Evolutionary conservation across 1,140 invertebrate genomes (phyloP).

Genomic region (Heliconius hewitsoni): DNA sequence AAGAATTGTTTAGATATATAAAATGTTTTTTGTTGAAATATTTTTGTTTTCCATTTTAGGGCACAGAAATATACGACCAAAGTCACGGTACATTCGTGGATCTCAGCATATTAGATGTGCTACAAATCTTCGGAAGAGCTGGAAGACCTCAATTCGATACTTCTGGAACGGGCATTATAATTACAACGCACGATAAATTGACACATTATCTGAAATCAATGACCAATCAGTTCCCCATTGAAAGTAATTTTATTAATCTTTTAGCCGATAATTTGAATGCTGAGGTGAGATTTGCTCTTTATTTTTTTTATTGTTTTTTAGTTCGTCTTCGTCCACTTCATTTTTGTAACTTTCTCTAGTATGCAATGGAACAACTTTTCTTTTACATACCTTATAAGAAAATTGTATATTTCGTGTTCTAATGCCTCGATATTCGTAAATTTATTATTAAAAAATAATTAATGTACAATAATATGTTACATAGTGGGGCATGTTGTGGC

Average conservation of each 20-base stretch:
- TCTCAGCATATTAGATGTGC: slow-evolving; percentile 97
- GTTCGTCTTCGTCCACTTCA: no score
- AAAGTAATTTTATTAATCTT: slow-evolving; percentile 96
- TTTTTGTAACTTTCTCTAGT: neutral
- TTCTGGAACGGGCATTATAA: slow-evolving; percentile 97
- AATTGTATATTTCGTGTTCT: no score
- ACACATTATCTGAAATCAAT: slow-evolving; percentile 96
- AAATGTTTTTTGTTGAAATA: neutral
- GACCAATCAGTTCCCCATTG: slow-evolving; percentile 98
- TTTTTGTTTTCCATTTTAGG: slow-evolving; percentile 81
- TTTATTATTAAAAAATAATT: no score
- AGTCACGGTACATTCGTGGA: slow-evolving; percentile 97
- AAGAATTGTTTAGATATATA: no score
- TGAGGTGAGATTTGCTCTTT: slow-evolving; percentile 84
- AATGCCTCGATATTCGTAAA: no score
- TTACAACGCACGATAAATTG: slow-evolving; percentile 96
- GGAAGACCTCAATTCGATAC: slow-evolving; percentile 96
- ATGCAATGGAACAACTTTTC: no score
- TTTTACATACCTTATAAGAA: no score
- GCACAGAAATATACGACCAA: slow-evolving; percentile 98
- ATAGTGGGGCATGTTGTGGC: no score
- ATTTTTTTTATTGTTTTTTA: no score
- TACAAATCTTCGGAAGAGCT: slow-evolving; percentile 99
- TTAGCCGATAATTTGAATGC: slow-evolving; percentile 99
- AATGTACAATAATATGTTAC: no score